phyloP scores from a whole-genome alignment of 2,888 invertebrate species.

The Aphrophora alni region DNA sequence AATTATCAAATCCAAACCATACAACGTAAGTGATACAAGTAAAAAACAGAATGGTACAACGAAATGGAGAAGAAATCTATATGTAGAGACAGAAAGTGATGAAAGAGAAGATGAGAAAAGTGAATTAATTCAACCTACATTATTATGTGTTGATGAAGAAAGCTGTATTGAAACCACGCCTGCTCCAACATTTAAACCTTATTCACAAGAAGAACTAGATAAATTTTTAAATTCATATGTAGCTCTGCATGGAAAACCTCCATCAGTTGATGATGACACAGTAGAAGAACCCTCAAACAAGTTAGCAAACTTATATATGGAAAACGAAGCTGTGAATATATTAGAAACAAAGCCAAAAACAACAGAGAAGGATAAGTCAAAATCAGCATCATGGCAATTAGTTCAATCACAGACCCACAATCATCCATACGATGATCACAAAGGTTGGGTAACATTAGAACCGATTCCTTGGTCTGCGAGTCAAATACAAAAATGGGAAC shows the following conservation, averaged over 20 bases:
- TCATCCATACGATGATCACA: slow-evolving; percentile 71
- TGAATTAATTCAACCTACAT: slow-evolving; percentile 7
- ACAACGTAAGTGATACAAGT: slow-evolving; percentile 18
- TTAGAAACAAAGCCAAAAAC: slow-evolving; percentile 42
- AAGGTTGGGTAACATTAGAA: slow-evolving; percentile 79
- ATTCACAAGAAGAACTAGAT: slow-evolving; percentile 56
- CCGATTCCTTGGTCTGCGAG: slow-evolving; percentile 80
- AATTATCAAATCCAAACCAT: slow-evolving; percentile 35
- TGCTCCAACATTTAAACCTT: slow-evolving; percentile 60
- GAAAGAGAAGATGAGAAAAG: neutral
- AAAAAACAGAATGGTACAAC: neutral
- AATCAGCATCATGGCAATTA: slow-evolving; percentile 53
- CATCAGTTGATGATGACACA: neutral
- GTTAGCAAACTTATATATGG: slow-evolving; percentile 50
- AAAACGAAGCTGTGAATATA: slow-evolving; percentile 45
- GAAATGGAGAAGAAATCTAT: slow-evolving; percentile 8
- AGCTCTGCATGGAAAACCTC: slow-evolving; percentile 42
- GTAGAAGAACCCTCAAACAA: slow-evolving; percentile 46
- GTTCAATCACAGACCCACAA: slow-evolving; percentile 55
- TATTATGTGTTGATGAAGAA: slow-evolving; percentile 25
- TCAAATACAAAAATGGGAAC: slow-evolving; percentile 82
- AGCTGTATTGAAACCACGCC: slow-evolving; percentile 38
- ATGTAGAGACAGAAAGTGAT: slow-evolving; percentile 13
- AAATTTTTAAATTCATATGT: slow-evolving; percentile 49
- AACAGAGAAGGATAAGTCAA: slow-evolving; percentile 45